These are phyloP conservation scores for Lutjanus erythropterus DNA, from an alignment of 2,113 vertebrate genomes.

Conservation along the genomic window DNA sequence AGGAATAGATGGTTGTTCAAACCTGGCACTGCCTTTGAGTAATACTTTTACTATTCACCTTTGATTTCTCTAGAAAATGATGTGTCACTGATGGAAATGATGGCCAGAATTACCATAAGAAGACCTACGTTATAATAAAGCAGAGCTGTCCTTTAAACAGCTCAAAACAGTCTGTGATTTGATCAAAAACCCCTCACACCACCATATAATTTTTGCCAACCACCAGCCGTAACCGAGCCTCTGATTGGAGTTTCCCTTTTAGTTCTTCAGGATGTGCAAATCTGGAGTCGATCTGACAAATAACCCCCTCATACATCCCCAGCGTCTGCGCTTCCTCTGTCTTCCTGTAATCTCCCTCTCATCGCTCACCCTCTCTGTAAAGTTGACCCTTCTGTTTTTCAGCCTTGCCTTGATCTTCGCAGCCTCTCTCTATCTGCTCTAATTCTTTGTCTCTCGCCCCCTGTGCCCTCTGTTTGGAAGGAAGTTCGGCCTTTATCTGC, in stretches of 20 bases:
- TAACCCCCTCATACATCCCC: slow-evolving; percentile 32
- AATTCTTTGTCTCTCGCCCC: not conserved
- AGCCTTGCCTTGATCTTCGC: slow-evolving; percentile 43
- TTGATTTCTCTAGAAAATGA: not conserved
- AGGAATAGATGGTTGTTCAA: not conserved
- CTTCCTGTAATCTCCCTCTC: slow-evolving; percentile 55
- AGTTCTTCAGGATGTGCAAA: slow-evolving; percentile 46
- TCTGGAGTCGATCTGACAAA: slow-evolving; percentile 40
- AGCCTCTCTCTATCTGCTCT: slow-evolving; percentile 25
- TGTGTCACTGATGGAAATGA: not conserved
- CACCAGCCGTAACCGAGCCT: not conserved
- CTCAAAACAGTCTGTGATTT: slow-evolving; percentile 27
- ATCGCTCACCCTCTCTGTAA: slow-evolving; percentile 37
- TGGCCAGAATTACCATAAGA: not conserved
- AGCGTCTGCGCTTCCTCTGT: slow-evolving; percentile 24
- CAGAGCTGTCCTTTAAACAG: not conserved
- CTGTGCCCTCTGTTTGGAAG: slow-evolving; percentile 48
- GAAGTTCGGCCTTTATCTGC: slow-evolving; percentile 69
- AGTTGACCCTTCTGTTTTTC: slow-evolving; percentile 55
- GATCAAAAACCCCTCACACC: slow-evolving; percentile 9
- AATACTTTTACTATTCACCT: not conserved
- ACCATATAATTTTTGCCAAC: slow-evolving; percentile 25
- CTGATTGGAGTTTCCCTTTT: slow-evolving; percentile 25
- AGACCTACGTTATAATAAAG: not conserved
- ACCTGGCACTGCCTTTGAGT: not conserved